Base-by-base conservation (phyloP, 2,888 invertebrate species). In the Chymomyza amoena region DNA sequence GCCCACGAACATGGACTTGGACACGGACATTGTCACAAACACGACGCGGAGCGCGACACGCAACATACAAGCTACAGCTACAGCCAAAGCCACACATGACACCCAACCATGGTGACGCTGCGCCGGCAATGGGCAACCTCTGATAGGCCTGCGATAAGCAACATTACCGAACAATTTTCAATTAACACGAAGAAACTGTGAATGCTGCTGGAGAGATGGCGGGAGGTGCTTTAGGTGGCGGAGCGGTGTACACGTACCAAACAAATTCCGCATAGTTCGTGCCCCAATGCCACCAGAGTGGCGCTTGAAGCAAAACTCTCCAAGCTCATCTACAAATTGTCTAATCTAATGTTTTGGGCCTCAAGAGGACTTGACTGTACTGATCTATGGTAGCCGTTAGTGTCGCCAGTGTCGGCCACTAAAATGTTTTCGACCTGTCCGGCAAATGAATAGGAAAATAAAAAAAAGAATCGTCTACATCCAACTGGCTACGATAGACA, bases 161-260 rank as follows among this genome's bases (percentile, higher is more conserved):
- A 90, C 90, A 90, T 90, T 90, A 90, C 90, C 89, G 85, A 90
- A 89, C 90, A 89, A 89, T 89, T 89, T 89, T 89, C 90, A 90
- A 90, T 90, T 90, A 90, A 90, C 90, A 90, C 89, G 86, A 86
- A 74, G 73, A 81, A 89, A 85, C 85, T 84, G 88, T 84, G 87
- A 88, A 82, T 74, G 57, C 70, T 68, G 50, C 68, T 68, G 50
- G 45, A 45, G 61, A 52, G 20, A 62, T 32, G 52, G 54, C 6
- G 28, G 28, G 3, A 32, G 6, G 32, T 32, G 32, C 7, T 7
- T 32, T n/a, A n/a, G n/a, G n/a, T n/a, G n/a, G n/a, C n/a, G 32
- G 18, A 18, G 54, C 60, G 66, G 51, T 54, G 68, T 64, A 36
- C 51, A 57, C 73, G 39, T 10, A 13, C 4, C 39, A 45, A 45